A percentile compares a stretch with the other conserved stretches of the same genome.
Conservation (phyloP, 2,797 vertebrate species). For the Florisuga fusca region DNA sequence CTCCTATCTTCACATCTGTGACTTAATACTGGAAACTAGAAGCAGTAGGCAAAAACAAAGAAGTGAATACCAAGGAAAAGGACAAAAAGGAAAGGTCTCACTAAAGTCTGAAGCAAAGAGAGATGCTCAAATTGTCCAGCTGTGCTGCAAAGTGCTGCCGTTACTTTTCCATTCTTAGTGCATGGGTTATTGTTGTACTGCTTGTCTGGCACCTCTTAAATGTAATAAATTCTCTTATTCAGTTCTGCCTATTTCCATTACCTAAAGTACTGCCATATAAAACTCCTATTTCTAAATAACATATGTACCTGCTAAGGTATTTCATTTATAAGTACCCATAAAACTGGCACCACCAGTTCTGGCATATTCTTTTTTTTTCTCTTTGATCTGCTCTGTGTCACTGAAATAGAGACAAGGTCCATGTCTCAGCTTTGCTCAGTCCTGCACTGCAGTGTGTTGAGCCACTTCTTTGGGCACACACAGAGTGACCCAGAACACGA, state of each 20-base stretch:
- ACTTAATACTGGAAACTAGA: background rate
- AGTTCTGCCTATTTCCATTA: conserved; percentile 21
- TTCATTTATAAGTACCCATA: conserved; percentile 37
- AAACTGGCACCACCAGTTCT: conserved; percentile 21
- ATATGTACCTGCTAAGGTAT: background rate
- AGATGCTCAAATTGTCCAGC: background rate
- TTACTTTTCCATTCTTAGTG: background rate
- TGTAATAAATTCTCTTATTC: conserved; percentile 23
- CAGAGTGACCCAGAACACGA: background rate
- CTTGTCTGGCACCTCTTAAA: conserved; percentile 21
- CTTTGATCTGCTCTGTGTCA: background rate
- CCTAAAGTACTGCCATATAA: conserved; percentile 18
- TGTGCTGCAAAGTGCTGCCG: background rate
- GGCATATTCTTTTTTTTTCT: background rate
- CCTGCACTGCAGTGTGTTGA: background rate
- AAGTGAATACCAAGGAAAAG: background rate
- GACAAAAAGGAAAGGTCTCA: background rate
- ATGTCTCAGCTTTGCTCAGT: background rate
- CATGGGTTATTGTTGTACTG: background rate
- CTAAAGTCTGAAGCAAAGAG: background rate
- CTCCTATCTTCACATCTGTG: background rate
- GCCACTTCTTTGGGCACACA: fast-evolving
- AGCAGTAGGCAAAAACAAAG: background rate
- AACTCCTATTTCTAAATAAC: conserved; percentile 28
- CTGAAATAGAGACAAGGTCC: background rate